Base-by-base conservation (phyloP, 2,113 vertebrate genomes). In the Gavia stellata region DNA sequence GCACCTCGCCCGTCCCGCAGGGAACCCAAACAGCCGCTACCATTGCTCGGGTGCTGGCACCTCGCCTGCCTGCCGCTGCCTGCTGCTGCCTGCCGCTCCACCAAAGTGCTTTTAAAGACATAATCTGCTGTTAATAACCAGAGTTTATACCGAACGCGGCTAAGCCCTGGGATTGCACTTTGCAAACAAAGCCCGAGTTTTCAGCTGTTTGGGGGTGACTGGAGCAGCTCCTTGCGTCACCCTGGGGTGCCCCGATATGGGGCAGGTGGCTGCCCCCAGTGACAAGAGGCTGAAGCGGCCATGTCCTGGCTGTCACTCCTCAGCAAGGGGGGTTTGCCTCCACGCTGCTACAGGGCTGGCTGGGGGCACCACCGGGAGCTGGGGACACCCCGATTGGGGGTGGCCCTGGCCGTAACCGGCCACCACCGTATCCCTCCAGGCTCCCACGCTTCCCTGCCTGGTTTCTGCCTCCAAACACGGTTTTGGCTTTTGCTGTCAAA, bases 131-230 rank as follows among this genome's bases (percentile, higher is more conserved):
- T 55, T 88, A 90, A 90, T 62, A 81, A 93, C 75, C 84, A 14
- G 14, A 73, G 70, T 65, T 88, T 75, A 61, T 75, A 40, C 45
- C 5, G 7, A 88, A 68, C 2, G 4, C 20, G 5, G 90, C 67
- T 94, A 85, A 96, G 12, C 62, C 78, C 90, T 24, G 31, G 59
- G 75, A 80, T 14, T 70, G 88, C 90, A 58, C 88, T 95, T 90
- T 9, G 38, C 63, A 88, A 88, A 90, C 70, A 80, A 75, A 95
- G 9, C 58, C n/a, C 3, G 4, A 80, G 63, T 65, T 90, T 88
- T 65, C 0, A 14, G 77, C 62, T 83, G 34, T 24, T 58, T n/a
- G 15, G 56, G 44, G 40, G 29, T 2, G 1, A 29, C 47, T 44
- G 62, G 29, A 80, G 56, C 49, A 68, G 44, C 38, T 74, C 45